Conservation (phyloP, 2,888 invertebrate genomes). For the Folsomia manolachei region DNA sequence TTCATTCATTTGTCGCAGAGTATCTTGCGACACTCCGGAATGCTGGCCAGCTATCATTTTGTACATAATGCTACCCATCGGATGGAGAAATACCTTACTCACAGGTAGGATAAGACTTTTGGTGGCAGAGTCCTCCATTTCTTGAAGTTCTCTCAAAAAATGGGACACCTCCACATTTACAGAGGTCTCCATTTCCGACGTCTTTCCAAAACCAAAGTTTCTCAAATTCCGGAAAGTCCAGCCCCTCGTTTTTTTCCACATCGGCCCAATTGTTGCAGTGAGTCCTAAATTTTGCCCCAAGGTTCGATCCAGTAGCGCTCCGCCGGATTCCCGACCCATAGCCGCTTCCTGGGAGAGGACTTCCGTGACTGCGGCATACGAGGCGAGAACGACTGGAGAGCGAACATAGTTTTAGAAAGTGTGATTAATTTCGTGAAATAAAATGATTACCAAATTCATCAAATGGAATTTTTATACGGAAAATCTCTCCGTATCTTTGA, state of each 20-base stretch:
- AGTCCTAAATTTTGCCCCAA: background rate
- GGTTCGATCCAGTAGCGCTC: background rate
- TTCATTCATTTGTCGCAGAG: background rate
- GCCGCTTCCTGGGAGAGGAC: background rate
- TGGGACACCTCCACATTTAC: background rate
- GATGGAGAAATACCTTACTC: background rate
- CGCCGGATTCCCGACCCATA: background rate
- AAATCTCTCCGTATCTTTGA: background rate
- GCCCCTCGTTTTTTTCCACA: background rate
- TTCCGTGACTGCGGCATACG: background rate
- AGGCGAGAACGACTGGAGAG: background rate
- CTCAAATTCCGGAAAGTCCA: background rate
- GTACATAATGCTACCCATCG: background rate
- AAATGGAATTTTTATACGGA: background rate
- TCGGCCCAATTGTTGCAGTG: background rate
- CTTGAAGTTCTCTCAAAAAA: background rate
- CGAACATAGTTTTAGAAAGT: background rate
- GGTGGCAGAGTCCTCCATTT: background rate
- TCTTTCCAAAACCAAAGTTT: slow-evolving; percentile 6
- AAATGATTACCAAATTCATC: background rate
- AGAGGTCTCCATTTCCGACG: background rate
- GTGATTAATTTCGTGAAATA: background rate
- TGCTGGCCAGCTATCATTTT: background rate
- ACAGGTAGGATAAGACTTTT: background rate
- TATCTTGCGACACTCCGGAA: background rate